Conservation (phyloP, 23 tunicate species). For the Ciona savignyi region DNA sequence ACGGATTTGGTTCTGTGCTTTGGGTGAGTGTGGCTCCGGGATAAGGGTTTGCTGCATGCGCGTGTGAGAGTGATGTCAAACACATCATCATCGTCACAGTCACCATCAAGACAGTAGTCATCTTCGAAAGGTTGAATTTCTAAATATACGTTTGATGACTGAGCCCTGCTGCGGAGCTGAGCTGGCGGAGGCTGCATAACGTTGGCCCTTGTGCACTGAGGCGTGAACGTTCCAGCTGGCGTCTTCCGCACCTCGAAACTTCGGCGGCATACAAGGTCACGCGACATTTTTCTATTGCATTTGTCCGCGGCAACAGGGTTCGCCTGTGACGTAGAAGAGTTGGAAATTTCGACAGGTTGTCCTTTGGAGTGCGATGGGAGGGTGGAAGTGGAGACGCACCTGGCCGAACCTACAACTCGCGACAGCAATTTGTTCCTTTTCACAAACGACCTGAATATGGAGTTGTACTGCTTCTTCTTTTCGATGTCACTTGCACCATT, state of each 20-base stretch:
- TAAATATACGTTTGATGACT: slow-evolving; percentile 7
- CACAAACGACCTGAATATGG: not conserved
- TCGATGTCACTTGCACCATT: too few relatives aligned
- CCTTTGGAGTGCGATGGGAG: not conserved
- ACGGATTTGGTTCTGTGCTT: slow-evolving; percentile 24
- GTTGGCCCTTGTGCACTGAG: slow-evolving; percentile 27
- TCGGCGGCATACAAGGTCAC: slow-evolving; percentile 12
- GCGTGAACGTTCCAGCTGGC: slow-evolving; percentile 11
- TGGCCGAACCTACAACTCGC: slow-evolving; percentile 2
- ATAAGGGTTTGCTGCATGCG: not conserved
- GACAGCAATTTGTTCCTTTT: not conserved
- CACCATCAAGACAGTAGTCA: not conserved
- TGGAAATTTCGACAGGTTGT: not conserved
- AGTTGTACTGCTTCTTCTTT: too few relatives aligned
- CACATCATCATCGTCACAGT: slow-evolving; percentile 21
- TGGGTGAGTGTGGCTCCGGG: slow-evolving; percentile 27
- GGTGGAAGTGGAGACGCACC: not conserved
- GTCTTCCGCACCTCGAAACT: slow-evolving; percentile 25
- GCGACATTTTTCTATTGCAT: slow-evolving; percentile 3
- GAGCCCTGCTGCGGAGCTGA: not conserved
- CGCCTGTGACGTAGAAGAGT: not conserved
- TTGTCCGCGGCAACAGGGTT: not conserved
- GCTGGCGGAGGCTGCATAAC: not conserved
- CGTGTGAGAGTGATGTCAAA: not conserved
- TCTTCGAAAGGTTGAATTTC: not conserved